These are phyloP conservation scores for Ptilonorhynchus violaceus DNA, from an alignment of 2,113 vertebrate species.

Conservation along the genomic window DNA sequence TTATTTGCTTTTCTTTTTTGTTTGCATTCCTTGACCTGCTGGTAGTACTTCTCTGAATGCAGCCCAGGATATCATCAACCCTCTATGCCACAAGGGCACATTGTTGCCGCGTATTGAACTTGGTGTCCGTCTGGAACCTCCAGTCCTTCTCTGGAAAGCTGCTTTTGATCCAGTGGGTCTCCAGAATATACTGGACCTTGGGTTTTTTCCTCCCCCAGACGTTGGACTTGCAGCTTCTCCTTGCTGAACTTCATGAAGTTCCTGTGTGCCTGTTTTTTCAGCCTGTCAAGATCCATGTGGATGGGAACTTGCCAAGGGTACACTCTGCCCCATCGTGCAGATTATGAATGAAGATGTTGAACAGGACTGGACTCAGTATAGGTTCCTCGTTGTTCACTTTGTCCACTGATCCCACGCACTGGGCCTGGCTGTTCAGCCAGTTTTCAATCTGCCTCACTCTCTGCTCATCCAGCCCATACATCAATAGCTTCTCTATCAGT, in stretches of 20 bases:
- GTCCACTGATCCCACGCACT: not conserved
- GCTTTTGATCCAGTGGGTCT: not conserved
- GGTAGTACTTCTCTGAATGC: not conserved
- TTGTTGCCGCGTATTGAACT: not conserved
- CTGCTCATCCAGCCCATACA: not conserved
- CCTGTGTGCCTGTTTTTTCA: not conserved
- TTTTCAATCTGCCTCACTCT: not conserved
- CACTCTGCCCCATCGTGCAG: not conserved
- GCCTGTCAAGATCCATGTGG: not conserved
- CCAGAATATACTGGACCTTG: not conserved
- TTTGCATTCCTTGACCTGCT: not conserved
- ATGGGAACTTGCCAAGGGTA: not conserved
- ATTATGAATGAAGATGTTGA: not conserved
- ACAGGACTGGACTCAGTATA: not conserved
- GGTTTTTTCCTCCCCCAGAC: not conserved
- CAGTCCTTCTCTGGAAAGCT: not conserved
- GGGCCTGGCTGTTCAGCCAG: not conserved
- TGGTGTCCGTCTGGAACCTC: not conserved
- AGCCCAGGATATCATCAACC: not conserved
- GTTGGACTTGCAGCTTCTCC: not conserved
- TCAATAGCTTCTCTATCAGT: not conserved
- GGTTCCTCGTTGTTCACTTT: not conserved
- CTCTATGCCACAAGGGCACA: not conserved
- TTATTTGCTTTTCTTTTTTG: not conserved
- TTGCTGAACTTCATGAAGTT: not conserved